Conservation (phyloP, 2,888 invertebrate species). For the Synanthedon formicaeformis region DNA sequence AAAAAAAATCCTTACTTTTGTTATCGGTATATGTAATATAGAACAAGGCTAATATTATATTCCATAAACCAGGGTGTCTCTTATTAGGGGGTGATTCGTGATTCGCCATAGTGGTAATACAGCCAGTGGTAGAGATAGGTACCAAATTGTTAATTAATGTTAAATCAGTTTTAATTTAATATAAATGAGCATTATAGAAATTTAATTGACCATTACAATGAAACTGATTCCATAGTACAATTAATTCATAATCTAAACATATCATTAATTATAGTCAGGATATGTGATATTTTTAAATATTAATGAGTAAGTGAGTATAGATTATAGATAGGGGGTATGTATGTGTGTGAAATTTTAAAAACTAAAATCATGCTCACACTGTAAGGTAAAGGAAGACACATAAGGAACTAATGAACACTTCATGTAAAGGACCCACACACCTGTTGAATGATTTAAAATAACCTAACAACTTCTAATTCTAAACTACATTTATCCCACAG, state of each 20-base stretch:
- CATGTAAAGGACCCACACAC: background rate
- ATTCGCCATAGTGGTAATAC: too few relatives aligned
- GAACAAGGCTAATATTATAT: too few relatives aligned
- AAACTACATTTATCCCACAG: background rate
- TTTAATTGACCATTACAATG: conserved; percentile 27
- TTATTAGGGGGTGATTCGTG: too few relatives aligned
- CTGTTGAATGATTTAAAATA: background rate
- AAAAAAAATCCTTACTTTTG: too few relatives aligned
- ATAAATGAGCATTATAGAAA: conserved; percentile 23
- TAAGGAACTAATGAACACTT: conserved; percentile 2
- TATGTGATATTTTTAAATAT: conserved; percentile 11
- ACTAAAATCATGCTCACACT: background rate
- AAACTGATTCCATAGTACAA: background rate
- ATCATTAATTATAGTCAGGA: conserved; percentile 13
- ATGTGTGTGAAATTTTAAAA: background rate
- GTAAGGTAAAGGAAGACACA: conserved; percentile 5
- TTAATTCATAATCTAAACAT: conserved; percentile 3
- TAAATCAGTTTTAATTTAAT: conserved; percentile 4
- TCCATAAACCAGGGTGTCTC: too few relatives aligned
- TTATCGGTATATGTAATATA: too few relatives aligned
- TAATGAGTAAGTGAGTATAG: background rate
- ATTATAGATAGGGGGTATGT: too few relatives aligned
- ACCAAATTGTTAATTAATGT: too few relatives aligned
- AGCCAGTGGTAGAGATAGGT: too few relatives aligned
- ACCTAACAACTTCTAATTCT: background rate